Percentiles rank a stretch among this genome's conserved stretches.
These are phyloP conservation scores for Drosophila oshimai DNA, from an alignment of 1,140 invertebrate species.

Conservation along the genomic window DNA sequence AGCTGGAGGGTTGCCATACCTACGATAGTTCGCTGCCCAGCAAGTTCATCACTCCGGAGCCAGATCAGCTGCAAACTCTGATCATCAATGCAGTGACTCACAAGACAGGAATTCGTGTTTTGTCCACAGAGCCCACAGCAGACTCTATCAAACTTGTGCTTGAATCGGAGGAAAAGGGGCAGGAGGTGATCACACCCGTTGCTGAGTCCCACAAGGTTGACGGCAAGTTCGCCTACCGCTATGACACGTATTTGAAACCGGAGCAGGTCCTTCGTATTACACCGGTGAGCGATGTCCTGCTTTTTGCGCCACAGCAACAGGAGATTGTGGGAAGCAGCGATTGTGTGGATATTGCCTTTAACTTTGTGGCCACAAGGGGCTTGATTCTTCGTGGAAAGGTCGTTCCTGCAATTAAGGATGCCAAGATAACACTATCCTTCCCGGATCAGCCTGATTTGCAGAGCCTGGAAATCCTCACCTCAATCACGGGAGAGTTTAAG, in stretches of 20 bases:
- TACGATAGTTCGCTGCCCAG: conserved; percentile 85
- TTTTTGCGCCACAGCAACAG: conserved; percentile 88
- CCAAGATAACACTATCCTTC: conserved; percentile 84
- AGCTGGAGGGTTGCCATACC: conserved; percentile 91
- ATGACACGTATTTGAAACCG: conserved; percentile 84
- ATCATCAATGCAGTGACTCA: conserved; percentile 83
- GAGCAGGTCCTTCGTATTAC: conserved; percentile 85
- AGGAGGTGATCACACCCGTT: conserved; percentile 72
- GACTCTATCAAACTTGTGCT: conserved; percentile 80
- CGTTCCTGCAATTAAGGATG: conserved; percentile 84
- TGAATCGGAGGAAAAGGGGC: conserved; percentile 73
- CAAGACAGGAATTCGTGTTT: conserved; percentile 82
- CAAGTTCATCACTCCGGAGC: conserved; percentile 70
- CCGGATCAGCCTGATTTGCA: conserved; percentile 71
- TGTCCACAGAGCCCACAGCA: conserved; percentile 72
- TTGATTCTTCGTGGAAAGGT: conserved; percentile 84
- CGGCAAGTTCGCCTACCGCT: conserved; percentile 83
- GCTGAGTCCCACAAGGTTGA: conserved; percentile 77
- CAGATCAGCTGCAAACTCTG: conserved; percentile 64
- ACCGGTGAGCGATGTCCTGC: conserved; percentile 86
- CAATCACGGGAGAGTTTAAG: conserved; percentile 88
- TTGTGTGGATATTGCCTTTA: conserved; percentile 87
- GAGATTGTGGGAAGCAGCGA: conserved; percentile 87
- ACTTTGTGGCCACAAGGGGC: conserved; percentile 84
- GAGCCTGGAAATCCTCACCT: conserved; percentile 71